Evolutionary conservation across 2,888 invertebrate genomes (phyloP), one percentile per base, ranked within the genome.

Genomic region (Meliscaeva auricollis): DNA sequence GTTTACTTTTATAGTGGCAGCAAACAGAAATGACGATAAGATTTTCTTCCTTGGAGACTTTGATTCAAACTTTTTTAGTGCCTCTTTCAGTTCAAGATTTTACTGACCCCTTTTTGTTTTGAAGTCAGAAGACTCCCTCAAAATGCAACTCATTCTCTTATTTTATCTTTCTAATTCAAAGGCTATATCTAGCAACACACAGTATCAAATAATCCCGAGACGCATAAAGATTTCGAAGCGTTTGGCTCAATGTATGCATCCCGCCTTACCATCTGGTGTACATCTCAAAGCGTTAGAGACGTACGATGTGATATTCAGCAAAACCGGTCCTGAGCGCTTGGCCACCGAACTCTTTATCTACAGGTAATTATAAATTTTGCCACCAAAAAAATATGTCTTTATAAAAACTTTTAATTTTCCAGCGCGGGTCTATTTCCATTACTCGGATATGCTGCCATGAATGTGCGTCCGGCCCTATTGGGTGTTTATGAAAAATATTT

Each of bases 181-280:
- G 96, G 96, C 97, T 17, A 93, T 98, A 88, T 92, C 95, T 88
- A 95, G 94, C 89, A 95, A 97, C 92, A 94, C 95, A 89, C 97
- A 97, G 90, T 97, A 96, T 92, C 96, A 96, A 87, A 95, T 97
- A 30, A 96, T 98, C 89, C 98, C 98, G 7, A 94, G 97, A 87
- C 93, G 97, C 88, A 96, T 97, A 88, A 96, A 97, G 89, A 96
- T 98, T 87, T 96, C 97, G 64, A 98, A 98, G 93, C 94, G 98
- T 83, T 93, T 98, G 87, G 97, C 98, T 58, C 98, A 98, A 94
- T 98, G 98, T 91, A 96, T 98, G 94, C 98, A 98, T 93, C 98
- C 98, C 41, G 96, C 96, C 17, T 93, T 98, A 87, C 98, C 98
- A 22, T 96, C 96, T 72, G 98, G 98, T 41, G 98, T 98, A 30